Percentiles rank a stretch among this genome's conserved stretches.
Conservation (phyloP, 2,888 invertebrate genomes). For the Spisula subtruncata region DNA sequence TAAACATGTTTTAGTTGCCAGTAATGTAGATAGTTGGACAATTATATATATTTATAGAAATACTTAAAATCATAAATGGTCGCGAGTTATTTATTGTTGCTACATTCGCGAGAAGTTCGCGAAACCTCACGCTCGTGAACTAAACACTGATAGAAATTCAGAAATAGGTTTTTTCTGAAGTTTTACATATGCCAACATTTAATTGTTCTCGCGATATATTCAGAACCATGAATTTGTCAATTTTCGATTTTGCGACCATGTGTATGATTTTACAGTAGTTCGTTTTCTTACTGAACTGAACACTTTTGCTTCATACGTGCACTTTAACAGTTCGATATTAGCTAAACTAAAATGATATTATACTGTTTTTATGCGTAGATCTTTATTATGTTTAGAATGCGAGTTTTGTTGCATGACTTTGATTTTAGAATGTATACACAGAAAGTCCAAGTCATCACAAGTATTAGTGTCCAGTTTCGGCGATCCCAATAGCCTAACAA, state of each 20-base stretch:
- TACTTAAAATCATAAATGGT: too few relatives aligned
- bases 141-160: too few relatives aligned
- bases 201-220: too few relatives aligned
- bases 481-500: neutral
- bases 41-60: neutral
- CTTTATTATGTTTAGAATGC: constrained; percentile 9
- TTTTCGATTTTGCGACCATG: too few relatives aligned
- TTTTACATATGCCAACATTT: too few relatives aligned
- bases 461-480: neutral
- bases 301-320: neutral
- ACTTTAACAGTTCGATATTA: constrained; percentile 6
- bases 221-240: too few relatives aligned
- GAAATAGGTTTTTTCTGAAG: too few relatives aligned
- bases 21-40: neutral
- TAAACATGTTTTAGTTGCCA: neutral
- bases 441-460: constrained; percentile 25
- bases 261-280: neutral
- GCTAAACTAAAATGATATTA: constrained; percentile 13
- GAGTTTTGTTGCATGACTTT: neutral
- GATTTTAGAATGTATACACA: neutral
- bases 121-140: too few relatives aligned
- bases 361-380: neutral
- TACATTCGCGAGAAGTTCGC: too few relatives aligned
- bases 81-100: too few relatives aligned
- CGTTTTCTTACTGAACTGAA: neutral